A percentile compares a stretch with the other conserved stretches of the same genome.
Evolutionary conservation across 2,888 invertebrate species (phyloP).

Genomic region (Melipona bicolor): DNA sequence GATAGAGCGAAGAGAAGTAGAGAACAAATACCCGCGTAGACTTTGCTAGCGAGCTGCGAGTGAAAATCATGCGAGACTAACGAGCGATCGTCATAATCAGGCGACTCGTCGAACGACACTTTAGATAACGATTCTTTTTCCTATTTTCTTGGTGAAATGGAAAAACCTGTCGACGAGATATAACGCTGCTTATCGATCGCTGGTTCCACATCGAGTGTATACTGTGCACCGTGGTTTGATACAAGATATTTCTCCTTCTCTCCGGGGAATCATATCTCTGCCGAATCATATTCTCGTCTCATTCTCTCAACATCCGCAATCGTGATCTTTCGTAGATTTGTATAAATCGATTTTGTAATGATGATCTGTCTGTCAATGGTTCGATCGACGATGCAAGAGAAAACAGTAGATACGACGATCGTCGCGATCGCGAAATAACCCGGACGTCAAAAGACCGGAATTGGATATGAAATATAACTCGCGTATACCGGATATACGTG

Average conservation of each 20-base stretch:
- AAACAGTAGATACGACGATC: background rate
- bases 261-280: slow-evolving; percentile 19
- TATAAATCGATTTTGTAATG: slow-evolving; percentile 57
- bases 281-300: slow-evolving; percentile 50
- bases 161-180: background rate
- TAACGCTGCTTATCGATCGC: slow-evolving; percentile 3
- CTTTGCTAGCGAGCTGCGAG: slow-evolving; percentile 21
- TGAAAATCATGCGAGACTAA: background rate
- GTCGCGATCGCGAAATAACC: background rate
- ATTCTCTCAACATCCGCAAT: slow-evolving; percentile 15
- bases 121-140: background rate
- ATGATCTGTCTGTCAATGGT: slow-evolving; percentile 2
- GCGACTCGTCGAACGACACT: background rate
- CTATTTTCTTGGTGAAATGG: background rate
- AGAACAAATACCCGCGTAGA: background rate
- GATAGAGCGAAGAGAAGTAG: background rate
- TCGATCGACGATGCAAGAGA: background rate
- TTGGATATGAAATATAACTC: slow-evolving; percentile 13
- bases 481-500: slow-evolving; percentile 56
- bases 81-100: slow-evolving; percentile 2
- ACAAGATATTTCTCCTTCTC: slow-evolving; percentile 43
- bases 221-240: slow-evolving; percentile 23
- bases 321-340: slow-evolving; percentile 36
- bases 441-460: background rate
- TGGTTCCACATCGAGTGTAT: slow-evolving; percentile 7